Evolutionary conservation across 1,140 invertebrate genomes (phyloP), one percentile per base, ranked within the genome.

Genomic region (Tetramorium parvispinum): DNA sequence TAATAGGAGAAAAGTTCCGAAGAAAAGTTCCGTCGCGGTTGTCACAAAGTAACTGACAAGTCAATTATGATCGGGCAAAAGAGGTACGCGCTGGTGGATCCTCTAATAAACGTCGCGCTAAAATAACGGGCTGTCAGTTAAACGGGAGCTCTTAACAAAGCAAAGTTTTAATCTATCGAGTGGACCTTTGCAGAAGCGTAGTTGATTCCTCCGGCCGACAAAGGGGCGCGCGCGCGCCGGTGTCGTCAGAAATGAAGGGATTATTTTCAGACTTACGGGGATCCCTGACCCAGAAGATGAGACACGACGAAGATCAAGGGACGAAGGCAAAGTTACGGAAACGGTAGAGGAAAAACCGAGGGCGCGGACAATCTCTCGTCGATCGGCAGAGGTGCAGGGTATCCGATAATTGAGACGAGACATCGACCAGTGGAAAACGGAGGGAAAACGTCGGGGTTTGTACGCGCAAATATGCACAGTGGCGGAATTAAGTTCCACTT

Each of bases 161-260:
- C 79, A 73, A 71, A 75, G 79, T 83, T 83, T 83, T 83, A 83
- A 83, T 83, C 68, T 83, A 83, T 83, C 79, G 68, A 63, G 68
- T 73, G 43, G 79, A 83, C 78, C 65, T 81, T 70, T 55, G 65
- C 78, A 37, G 66, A 2, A 16, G 18, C 49, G 16, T 8, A 75
- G 68, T 75, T 49, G 68, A 75, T 83, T 75, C 79, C 51, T 49
- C 18, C 13, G 37, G 16, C 27, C 40, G 51, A 75, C 51, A 57
- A 73, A 71, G 40, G 24, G 3, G 49, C 11, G 49, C 49, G 40
- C 40, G 75, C 10, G 37, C 27, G 65, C 37, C 49, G 1, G 7
- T 68, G 37, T 83, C 79, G 37, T 73, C 18, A 59, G 68, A 75
- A 75, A 75, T 37, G 53, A 82, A n/a, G 40, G 66, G 53, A 83